Conservation (phyloP, 2,888 invertebrate species). For the Acronicta aceris region DNA sequence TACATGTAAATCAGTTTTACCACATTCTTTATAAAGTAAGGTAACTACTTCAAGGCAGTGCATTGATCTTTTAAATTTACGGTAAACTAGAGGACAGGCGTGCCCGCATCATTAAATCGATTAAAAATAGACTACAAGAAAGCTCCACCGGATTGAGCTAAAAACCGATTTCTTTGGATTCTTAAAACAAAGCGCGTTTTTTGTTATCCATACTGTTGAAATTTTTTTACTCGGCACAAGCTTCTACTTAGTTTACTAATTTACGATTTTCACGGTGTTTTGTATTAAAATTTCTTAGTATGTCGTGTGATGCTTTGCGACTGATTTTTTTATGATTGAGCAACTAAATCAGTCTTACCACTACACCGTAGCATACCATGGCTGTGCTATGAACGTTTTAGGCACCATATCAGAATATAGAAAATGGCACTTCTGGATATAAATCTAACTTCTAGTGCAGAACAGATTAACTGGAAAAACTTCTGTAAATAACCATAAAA, state of each 20-base stretch:
- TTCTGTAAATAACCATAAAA: too few species aligned
- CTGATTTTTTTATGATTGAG: constrained; percentile 14
- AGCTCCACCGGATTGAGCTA: constrained; percentile 13
- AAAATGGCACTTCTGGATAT: too few species aligned
- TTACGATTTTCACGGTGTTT: constrained; percentile 34
- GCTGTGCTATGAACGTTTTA: too few species aligned
- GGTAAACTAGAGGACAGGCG: constrained; percentile 44
- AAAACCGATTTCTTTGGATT: constrained; percentile 41
- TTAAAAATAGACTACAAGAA: constrained; percentile 17
- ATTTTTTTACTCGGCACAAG: constrained; percentile 4
- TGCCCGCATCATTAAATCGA: constrained; percentile 10
- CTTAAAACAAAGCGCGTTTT: constrained; percentile 27
- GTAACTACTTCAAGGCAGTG: constrained; percentile 3
- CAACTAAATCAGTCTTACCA: too few species aligned
- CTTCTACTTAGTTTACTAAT: constrained; percentile 13
- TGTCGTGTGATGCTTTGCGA: constrained; percentile 9
- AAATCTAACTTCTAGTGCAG: too few species aligned
- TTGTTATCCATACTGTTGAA: constrained; percentile 12
- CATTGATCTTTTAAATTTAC: constrained; percentile 29
- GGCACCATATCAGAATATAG: too few species aligned
- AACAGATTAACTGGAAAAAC: too few species aligned
- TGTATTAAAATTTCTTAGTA: constrained; percentile 8
- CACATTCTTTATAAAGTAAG: constrained; percentile 51
- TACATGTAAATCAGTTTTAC: constrained; percentile 68
- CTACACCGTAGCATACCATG: too few species aligned